Conservation (phyloP, 2,113 vertebrate species). For the Cyrtonyx montezumae region DNA sequence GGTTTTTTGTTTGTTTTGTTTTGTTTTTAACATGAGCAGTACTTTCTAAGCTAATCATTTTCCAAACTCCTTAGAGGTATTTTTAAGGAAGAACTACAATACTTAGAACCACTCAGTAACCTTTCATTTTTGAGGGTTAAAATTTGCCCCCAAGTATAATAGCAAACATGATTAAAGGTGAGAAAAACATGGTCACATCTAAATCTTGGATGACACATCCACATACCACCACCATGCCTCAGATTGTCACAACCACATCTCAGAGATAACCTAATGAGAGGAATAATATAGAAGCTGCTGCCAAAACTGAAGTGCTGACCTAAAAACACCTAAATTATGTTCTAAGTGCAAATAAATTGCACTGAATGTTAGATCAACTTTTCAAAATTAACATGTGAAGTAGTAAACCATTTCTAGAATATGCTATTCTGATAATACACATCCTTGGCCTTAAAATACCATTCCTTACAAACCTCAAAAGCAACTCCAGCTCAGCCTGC, state of each 20-base stretch:
- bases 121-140: not conserved
- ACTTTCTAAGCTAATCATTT: not conserved
- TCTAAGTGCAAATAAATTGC: not conserved
- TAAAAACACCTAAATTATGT: not conserved
- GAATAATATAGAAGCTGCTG: not conserved
- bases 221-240: not conserved
- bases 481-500: not conserved
- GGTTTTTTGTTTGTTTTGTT: too few relatives aligned
- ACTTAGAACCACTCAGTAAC: not conserved
- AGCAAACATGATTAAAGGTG: not conserved
- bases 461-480: not conserved
- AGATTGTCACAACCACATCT: not conserved
- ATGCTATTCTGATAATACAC: not conserved
- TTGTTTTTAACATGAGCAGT: not conserved
- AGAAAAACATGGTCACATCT: not conserved
- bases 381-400: not conserved
- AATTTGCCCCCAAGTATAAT: not conserved
- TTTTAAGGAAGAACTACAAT: not conserved
- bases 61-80: slow-evolving; percentile 3
- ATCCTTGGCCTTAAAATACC: not conserved
- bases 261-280: not conserved
- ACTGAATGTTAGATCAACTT: not conserved
- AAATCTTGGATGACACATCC: not conserved
- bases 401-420: not conserved
- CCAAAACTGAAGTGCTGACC: not conserved